These are phyloP conservation scores for Pterostichus madidus DNA, from an alignment of 2,888 invertebrate genomes.

Conservation along the genomic window DNA sequence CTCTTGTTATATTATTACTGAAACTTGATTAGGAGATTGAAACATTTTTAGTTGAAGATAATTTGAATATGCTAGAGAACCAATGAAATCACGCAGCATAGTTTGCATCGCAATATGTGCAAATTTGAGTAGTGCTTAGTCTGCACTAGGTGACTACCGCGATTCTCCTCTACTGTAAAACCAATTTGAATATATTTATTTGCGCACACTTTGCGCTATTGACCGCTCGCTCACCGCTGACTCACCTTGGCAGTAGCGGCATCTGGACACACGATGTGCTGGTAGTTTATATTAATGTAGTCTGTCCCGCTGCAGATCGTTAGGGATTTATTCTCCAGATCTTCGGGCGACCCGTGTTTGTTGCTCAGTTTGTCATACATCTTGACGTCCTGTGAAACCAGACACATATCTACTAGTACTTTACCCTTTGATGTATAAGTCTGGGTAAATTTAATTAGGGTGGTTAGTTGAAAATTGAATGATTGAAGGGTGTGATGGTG, in stretches of 20 bases:
- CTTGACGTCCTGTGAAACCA: conserved; percentile 85
- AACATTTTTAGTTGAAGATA: too few species aligned
- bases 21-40: too few species aligned
- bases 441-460: conserved; percentile 10
- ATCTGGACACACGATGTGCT: conserved; percentile 97
- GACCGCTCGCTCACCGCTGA: conserved; percentile 79
- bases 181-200: background rate
- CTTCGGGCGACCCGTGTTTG: conserved; percentile 87
- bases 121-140: too few species aligned
- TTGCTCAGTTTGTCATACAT: conserved; percentile 86
- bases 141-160: too few species aligned
- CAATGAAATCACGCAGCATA: too few species aligned
- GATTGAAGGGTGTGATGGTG: too few species aligned
- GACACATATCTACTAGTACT: too few species aligned
- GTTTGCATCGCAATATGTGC: too few species aligned
- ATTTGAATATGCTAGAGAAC: too few species aligned
- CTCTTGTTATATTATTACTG: too few species aligned
- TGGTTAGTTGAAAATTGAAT: background rate
- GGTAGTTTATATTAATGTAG: conserved; percentile 99
- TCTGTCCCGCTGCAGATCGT: conserved; percentile 99
- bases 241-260: conserved; percentile 94
- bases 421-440: background rate
- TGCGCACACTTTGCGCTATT: conserved; percentile 18
- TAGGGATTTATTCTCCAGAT: conserved; percentile 94
- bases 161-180: too few species aligned